These are phyloP conservation scores for Brachypterus glaber DNA, from an alignment of 2,888 invertebrate genomes.

Conservation along the genomic window DNA sequence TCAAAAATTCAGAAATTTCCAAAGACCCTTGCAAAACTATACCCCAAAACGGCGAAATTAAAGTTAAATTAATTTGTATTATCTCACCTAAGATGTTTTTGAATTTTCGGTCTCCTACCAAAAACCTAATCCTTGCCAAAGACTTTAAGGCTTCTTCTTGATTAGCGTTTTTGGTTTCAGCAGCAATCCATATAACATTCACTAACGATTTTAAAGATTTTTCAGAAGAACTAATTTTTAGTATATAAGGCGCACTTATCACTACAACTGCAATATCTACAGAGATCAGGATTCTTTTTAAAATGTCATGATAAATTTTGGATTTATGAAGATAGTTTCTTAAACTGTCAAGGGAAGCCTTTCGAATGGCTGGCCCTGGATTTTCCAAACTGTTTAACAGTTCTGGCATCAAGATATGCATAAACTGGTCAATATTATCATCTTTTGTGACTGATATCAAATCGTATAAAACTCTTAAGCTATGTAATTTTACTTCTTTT, in stretches of 20 bases:
- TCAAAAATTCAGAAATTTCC: too few relatives aligned
- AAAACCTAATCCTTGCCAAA: slow-evolving; percentile 50
- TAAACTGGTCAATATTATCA: slow-evolving; percentile 57
- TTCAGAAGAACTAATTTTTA: too few relatives aligned
- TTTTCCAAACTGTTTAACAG: slow-evolving; percentile 72
- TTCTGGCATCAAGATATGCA: slow-evolving; percentile 54
- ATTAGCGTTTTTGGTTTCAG: slow-evolving; percentile 21
- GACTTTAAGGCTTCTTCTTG: slow-evolving; percentile 61
- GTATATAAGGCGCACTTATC: too few relatives aligned
- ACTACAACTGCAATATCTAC: too few relatives aligned
- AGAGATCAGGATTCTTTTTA: slow-evolving; percentile 54
- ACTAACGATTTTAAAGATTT: too few relatives aligned
- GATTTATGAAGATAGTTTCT: slow-evolving; percentile 63
- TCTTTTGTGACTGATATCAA: slow-evolving; percentile 61
- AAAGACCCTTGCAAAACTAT: too few relatives aligned
- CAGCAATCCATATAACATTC: too few relatives aligned
- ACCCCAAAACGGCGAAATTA: too few relatives aligned
- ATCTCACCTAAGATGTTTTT: neutral
- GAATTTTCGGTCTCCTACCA: neutral
- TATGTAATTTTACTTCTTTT: slow-evolving; percentile 77
- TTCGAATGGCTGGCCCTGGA: slow-evolving; percentile 68
- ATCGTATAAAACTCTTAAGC: slow-evolving; percentile 68
- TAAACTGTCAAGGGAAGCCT: slow-evolving; percentile 67
- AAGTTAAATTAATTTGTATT: too few relatives aligned
- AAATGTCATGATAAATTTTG: slow-evolving; percentile 55